These are phyloP conservation scores for Saguinus midas DNA, from an alignment of 2,113 vertebrate genomes.

Conservation along the genomic window DNA sequence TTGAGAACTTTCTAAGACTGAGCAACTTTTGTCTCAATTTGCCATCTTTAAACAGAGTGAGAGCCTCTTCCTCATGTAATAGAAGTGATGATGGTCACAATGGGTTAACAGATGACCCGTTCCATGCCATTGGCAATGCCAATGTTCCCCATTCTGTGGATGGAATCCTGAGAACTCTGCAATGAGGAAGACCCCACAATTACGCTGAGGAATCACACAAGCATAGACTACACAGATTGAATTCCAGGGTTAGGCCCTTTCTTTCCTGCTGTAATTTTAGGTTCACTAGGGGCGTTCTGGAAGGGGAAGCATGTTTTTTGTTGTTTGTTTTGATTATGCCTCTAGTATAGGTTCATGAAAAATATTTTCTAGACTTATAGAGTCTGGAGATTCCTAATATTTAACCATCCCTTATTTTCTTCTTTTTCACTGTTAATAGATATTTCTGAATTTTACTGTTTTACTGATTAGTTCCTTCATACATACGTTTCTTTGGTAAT, in stretches of 20 bases:
- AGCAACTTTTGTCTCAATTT: background rate
- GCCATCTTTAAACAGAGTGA: background rate
- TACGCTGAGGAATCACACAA: background rate
- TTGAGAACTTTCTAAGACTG: background rate
- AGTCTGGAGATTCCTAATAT: background rate
- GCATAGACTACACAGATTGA: background rate
- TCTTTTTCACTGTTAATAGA: background rate
- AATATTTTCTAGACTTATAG: background rate
- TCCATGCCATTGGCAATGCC: rapidly evolving
- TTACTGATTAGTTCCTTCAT: background rate
- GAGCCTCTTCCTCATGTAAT: background rate
- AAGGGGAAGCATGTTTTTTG: background rate
- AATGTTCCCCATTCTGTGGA: background rate
- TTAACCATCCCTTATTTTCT: background rate
- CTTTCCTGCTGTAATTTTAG: background rate
- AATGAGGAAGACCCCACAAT: background rate
- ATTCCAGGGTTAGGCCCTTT: background rate
- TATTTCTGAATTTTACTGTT: background rate
- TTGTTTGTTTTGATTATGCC: background rate
- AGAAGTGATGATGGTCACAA: background rate
- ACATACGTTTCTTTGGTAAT: background rate
- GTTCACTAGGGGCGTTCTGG: background rate
- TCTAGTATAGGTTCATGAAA: background rate
- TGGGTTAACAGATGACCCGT: background rate
- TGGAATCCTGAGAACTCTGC: background rate